Evolutionary conservation across 2,888 invertebrate species (phyloP).

Genomic region (Pheosia gnoma): DNA sequence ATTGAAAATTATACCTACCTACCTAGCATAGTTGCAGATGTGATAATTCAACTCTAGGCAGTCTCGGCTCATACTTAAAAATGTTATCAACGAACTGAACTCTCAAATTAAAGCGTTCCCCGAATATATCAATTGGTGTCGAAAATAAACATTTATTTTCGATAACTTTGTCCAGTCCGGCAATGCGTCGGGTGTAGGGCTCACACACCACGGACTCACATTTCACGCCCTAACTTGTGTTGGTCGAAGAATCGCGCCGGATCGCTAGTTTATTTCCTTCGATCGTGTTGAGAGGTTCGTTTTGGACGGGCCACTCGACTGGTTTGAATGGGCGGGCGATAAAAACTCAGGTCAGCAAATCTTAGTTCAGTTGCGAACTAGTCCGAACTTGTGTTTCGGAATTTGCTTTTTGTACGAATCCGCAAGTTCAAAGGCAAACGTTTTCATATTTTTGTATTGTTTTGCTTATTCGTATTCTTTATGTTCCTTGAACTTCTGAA

Average conservation of each 20-base stretch:
- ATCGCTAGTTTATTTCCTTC: conserved; percentile 48
- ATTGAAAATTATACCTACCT: too few species aligned
- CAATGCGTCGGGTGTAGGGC: background rate
- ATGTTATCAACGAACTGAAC: background rate
- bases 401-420: conserved; percentile 16
- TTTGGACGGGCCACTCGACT: conserved; percentile 18
- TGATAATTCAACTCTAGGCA: background rate
- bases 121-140: background rate
- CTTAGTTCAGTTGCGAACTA: conserved; percentile 17
- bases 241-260: conserved; percentile 41
- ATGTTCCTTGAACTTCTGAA: conserved; percentile 13
- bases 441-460: conserved; percentile 12
- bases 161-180: background rate
- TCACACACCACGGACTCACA: conserved; percentile 29
- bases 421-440: conserved; percentile 22
- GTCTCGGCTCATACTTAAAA: background rate
- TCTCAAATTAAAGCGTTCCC: conserved; percentile 1
- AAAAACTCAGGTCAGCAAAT: conserved; percentile 31
- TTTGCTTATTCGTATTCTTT: conserved; percentile 13
- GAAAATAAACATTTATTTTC: background rate
- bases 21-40: background rate
- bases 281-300: conserved; percentile 35
- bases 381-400: conserved; percentile 23
- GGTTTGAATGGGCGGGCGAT: conserved; percentile 30
- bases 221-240: conserved; percentile 45